These are phyloP conservation scores for Muscidifurax raptorellus DNA, from an alignment of 1,140 invertebrate species.

Conservation along the genomic window DNA sequence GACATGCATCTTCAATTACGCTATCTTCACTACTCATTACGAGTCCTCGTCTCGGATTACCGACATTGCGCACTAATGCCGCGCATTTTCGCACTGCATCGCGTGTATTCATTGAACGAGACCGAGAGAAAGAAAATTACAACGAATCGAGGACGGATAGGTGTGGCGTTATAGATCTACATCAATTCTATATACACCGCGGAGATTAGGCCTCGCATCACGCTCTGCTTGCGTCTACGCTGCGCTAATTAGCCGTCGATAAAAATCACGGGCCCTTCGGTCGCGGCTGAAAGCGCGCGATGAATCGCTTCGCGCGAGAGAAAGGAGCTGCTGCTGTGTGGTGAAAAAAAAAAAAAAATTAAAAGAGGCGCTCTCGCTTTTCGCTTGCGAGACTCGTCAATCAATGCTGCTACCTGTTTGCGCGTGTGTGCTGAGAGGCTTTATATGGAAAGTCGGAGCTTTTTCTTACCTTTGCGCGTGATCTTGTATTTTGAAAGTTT, in stretches of 20 bases:
- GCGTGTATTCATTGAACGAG: not conserved
- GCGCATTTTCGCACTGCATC: not conserved
- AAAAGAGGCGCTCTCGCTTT: not conserved
- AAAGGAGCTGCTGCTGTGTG: not conserved
- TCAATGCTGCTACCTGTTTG: not conserved
- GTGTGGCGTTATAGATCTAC: not conserved
- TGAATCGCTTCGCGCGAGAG: not conserved
- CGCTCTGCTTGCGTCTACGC: conserved; percentile 17
- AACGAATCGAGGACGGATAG: not conserved
- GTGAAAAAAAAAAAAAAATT: not conserved
- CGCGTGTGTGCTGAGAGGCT: too few relatives aligned
- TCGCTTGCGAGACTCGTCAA: not conserved
- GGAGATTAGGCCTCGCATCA: not conserved
- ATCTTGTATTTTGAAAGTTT: too few relatives aligned
- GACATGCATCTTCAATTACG: not conserved
- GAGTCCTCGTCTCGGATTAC: not conserved
- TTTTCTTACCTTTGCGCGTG: too few relatives aligned
- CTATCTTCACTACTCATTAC: not conserved
- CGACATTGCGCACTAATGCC: not conserved
- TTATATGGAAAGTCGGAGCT: too few relatives aligned
- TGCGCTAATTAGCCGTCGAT: conserved; percentile 32
- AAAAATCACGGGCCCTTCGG: conserved; percentile 2
- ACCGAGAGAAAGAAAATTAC: not conserved
- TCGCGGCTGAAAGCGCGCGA: not conserved
- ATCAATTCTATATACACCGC: too few relatives aligned